phyloP scores from a whole-genome alignment of 2,113 vertebrate species.

The Corapipo altera region DNA sequence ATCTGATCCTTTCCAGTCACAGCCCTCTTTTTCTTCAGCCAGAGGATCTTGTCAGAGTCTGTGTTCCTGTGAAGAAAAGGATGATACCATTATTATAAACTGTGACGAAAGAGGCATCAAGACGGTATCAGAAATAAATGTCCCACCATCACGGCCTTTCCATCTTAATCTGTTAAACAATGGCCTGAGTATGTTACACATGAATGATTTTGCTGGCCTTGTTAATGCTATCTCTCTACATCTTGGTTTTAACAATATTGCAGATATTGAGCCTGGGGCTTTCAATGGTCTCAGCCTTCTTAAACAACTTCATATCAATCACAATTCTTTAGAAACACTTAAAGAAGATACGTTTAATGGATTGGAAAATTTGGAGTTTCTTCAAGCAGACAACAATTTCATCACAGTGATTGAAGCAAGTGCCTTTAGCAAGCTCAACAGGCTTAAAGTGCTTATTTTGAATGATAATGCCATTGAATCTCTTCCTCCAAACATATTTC shows the following conservation, averaged over 20 bases:
- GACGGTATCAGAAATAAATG: slow-evolving; percentile 86
- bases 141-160: slow-evolving; percentile 87
- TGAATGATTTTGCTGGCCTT: slow-evolving; percentile 88
- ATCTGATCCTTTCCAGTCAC: slow-evolving; percentile 74
- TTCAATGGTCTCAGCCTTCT: slow-evolving; percentile 88
- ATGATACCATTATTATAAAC: slow-evolving; percentile 86
- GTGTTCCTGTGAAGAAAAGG: slow-evolving; percentile 91
- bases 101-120: slow-evolving; percentile 91
- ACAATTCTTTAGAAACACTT: slow-evolving; percentile 93
- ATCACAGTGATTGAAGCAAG: slow-evolving; percentile 94
- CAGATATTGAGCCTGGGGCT: slow-evolving; percentile 91
- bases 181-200: slow-evolving; percentile 81
- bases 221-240: slow-evolving; percentile 88
- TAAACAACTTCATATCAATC: slow-evolving; percentile 96
- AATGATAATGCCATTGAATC: slow-evolving; percentile 96
- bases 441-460: slow-evolving; percentile 96
- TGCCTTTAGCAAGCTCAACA: slow-evolving; percentile 95
- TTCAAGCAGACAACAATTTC: slow-evolving; percentile 98
- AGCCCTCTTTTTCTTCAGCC: slow-evolving; percentile 70
- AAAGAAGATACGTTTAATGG: slow-evolving; percentile 95
- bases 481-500: slow-evolving; percentile 92
- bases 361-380: slow-evolving; percentile 93
- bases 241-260: slow-evolving; percentile 94
- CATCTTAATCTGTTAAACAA: slow-evolving; percentile 94
- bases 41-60: slow-evolving; percentile 85